These are phyloP conservation scores for Thalassaphorura encarpata DNA, from an alignment of 1,140 invertebrate species.

Conservation along the genomic window DNA sequence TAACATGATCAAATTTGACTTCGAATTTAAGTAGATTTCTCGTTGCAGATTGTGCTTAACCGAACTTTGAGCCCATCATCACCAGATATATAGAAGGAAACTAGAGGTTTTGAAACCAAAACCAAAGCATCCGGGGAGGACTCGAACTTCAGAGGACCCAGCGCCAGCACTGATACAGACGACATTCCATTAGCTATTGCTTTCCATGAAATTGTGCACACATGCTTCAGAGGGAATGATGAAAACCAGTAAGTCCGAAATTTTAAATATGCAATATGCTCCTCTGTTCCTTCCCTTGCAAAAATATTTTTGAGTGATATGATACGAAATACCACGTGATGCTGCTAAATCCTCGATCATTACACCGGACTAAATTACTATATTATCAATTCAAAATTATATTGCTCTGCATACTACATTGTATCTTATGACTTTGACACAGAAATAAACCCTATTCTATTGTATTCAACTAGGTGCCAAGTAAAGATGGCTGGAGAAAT, in stretches of 20 bases:
- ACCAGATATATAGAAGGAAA: conserved; percentile 45
- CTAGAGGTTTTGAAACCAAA: conserved; percentile 67
- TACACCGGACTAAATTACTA: too few species aligned
- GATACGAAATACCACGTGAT: neutral
- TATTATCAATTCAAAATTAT: neutral
- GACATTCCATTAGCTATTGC: conserved; percentile 91
- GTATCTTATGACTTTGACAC: neutral
- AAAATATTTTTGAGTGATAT: too few species aligned
- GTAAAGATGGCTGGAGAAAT: conserved; percentile 91
- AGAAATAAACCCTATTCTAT: neutral
- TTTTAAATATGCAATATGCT: too few species aligned
- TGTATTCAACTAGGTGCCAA: conserved; percentile 81
- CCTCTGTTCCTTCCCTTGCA: too few species aligned
- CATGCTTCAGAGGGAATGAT: conserved; percentile 71
- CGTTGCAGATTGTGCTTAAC: conserved; percentile 12
- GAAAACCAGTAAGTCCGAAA: conserved; percentile 52
- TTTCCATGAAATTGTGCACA: conserved; percentile 93
- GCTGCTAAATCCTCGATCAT: too few species aligned
- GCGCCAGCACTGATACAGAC: conserved; percentile 87
- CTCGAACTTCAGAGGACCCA: conserved; percentile 82
- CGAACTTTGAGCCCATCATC: conserved; percentile 32
- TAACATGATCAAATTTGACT: too few species aligned
- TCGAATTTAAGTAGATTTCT: conserved; percentile 54
- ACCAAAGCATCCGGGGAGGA: too few species aligned
- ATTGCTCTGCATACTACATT: conserved; percentile 29